These are phyloP conservation scores for Salticus scenicus DNA, from an alignment of 2,888 invertebrate genomes.

Conservation along the genomic window DNA sequence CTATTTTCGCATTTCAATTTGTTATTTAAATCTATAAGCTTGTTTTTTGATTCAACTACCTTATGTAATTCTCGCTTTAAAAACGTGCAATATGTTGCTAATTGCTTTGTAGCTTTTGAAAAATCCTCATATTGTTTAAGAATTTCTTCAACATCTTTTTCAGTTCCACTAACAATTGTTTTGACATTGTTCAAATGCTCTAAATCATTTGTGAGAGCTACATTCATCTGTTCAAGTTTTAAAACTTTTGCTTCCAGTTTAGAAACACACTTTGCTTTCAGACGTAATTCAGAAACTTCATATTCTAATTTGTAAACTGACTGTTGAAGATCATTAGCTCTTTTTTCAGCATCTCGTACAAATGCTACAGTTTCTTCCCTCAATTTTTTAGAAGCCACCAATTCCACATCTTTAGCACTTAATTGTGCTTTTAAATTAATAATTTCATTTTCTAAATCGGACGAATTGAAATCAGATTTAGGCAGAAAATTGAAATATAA, in stretches of 20 bases:
- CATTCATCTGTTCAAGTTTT: not conserved
- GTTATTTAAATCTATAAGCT: not conserved
- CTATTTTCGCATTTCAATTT: not conserved
- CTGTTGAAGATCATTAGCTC: not conserved
- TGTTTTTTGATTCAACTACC: not conserved
- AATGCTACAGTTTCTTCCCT: not conserved
- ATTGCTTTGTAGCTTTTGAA: slow-evolving; percentile 19
- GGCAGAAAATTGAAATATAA: not conserved
- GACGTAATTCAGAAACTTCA: not conserved
- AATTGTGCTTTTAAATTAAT: not conserved
- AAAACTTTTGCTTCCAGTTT: not conserved
- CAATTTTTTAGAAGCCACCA: not conserved
- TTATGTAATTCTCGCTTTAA: slow-evolving; percentile 26
- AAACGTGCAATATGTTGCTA: slow-evolving; percentile 22
- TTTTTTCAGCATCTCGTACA: slow-evolving; percentile 10
- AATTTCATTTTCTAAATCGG: slow-evolving; percentile 9
- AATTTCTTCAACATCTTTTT: slow-evolving; percentile 27
- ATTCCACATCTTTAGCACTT: slow-evolving; percentile 10
- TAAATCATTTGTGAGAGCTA: not conserved
- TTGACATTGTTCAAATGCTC: slow-evolving; percentile 10
- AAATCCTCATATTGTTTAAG: not conserved
- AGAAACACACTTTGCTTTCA: not conserved
- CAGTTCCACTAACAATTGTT: slow-evolving; percentile 1
- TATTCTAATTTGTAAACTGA: not conserved
- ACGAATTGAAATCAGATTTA: not conserved